These are phyloP conservation scores for Fabriciana adippe DNA, from an alignment of 2,888 invertebrate species.

Conservation along the genomic window DNA sequence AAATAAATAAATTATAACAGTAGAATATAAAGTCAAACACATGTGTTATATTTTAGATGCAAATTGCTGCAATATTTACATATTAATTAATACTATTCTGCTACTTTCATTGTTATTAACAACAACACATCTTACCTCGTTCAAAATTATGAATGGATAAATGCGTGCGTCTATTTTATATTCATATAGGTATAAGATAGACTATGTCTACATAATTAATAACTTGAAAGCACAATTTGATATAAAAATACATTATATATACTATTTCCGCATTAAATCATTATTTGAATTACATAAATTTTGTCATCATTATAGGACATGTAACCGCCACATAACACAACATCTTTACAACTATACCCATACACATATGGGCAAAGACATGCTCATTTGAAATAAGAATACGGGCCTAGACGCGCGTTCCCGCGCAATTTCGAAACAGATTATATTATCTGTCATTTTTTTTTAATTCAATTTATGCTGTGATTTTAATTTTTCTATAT, in stretches of 20 bases:
- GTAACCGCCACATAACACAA: slow-evolving; percentile 1
- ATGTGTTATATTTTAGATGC: too few species aligned
- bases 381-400: slow-evolving; percentile 44
- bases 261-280: neutral
- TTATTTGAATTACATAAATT: neutral
- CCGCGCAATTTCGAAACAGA: slow-evolving; percentile 38
- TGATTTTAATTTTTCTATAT: slow-evolving; percentile 12
- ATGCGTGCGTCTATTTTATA: too few species aligned
- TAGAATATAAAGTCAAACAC: too few species aligned
- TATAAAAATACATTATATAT: neutral
- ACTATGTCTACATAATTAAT: too few species aligned
- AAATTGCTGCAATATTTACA: too few species aligned
- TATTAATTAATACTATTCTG: too few species aligned
- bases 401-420: slow-evolving; percentile 45
- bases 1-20: too few species aligned
- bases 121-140: too few species aligned
- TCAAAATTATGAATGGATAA: too few species aligned
- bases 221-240: neutral
- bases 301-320: slow-evolving; percentile 2
- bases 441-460: slow-evolving; percentile 9
- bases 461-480: slow-evolving; percentile 16
- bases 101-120: too few species aligned
- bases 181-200: too few species aligned
- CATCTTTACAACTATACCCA: slow-evolving; percentile 8
- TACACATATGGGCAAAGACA: slow-evolving; percentile 10